Evolutionary conservation across 2,797 vertebrate genomes (phyloP), one percentile per base, ranked within the genome.

Genomic region (Anabacerthia variegaticeps): DNA sequence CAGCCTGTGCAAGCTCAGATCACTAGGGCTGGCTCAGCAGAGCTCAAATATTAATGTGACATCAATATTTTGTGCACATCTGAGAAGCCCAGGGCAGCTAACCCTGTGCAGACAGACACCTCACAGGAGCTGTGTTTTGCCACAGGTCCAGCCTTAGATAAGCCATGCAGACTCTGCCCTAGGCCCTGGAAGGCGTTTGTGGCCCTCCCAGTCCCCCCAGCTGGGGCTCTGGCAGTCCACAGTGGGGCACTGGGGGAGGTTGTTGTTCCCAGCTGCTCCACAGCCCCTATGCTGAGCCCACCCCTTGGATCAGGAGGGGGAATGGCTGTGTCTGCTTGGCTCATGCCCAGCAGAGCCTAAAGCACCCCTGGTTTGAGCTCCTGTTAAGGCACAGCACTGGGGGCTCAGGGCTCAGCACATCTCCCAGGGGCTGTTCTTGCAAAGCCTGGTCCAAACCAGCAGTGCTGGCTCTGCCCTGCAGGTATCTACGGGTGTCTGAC

Each of bases 251-350:
- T 14, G 71, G 0, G 3, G 66, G 89, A 86, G 82, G 85, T 89
- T 68, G 72, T 59, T 84, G 92, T 69, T 92, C 84, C 89, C 94
- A 93, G 94, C 74, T 92, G 76, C n/a, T 72, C 89, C 77, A 30
- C n/a, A 28, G 62, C 67, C 72, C 69, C 62, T 37, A 7, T 3
- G 3, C 58, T 30, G 37, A 61, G 59, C 26, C 59, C 58, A 61
- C 8, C 37, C 36, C 36, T 10, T 6, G 56, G n/a, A 36, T 16
- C 6, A 9, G 58, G 11, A 37, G 24, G 13, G 36, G 36, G 36
- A 61, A 18, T 4, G 12, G 58, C 36, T 18, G 4, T 27, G 6
- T 12, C 69, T 48, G 59, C 65, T 54, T 7, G 3, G 74, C n/a
- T 43, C 7, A 15, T 6, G 16, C 52, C 56, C 67, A 13, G 28